Evolutionary conservation across 2,888 invertebrate species (phyloP).

Genomic region (Tetropium fuscum): DNA sequence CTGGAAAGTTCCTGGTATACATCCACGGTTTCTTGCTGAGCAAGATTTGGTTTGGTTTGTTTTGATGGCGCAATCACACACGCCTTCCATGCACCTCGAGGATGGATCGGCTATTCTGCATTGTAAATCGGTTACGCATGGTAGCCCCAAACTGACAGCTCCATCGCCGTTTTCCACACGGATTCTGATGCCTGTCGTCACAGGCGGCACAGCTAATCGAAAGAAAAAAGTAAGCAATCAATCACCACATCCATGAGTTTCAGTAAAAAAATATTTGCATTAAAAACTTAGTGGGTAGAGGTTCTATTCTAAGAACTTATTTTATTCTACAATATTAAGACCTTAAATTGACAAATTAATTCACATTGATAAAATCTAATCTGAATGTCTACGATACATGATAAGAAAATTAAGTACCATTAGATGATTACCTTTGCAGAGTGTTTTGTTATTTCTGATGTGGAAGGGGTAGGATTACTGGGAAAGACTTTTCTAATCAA

Average conservation of each 20-base stretch:
- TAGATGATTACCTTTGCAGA: no score
- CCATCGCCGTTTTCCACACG: conserved; percentile 66
- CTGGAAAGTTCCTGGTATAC: conserved; percentile 88
- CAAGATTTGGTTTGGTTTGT: conserved; percentile 74
- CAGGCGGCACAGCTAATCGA: conserved; percentile 49
- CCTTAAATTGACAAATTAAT: no score
- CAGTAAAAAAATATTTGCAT: no score
- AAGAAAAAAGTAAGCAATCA: conserved; percentile 5
- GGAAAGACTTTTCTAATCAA: no score
- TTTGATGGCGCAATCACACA: conserved; percentile 80
- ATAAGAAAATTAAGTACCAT: no score
- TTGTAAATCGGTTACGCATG: conserved; percentile 81
- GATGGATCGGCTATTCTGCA: conserved; percentile 84
- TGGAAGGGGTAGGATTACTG: no score
- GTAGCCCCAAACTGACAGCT: conserved; percentile 80
- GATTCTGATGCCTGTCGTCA: conserved; percentile 58
- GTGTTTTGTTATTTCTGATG: no score
- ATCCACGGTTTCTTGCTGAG: conserved; percentile 80
- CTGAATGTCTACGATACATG: no score
- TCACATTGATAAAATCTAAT: no score
- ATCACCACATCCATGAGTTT: background rate
- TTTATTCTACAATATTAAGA: no score
- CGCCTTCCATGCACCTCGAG: conserved; percentile 79
- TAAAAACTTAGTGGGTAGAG: no score
- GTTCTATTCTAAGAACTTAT: no score